phyloP scores from a whole-genome alignment of 2,113 vertebrate species.

The Rhipidura dahli region DNA sequence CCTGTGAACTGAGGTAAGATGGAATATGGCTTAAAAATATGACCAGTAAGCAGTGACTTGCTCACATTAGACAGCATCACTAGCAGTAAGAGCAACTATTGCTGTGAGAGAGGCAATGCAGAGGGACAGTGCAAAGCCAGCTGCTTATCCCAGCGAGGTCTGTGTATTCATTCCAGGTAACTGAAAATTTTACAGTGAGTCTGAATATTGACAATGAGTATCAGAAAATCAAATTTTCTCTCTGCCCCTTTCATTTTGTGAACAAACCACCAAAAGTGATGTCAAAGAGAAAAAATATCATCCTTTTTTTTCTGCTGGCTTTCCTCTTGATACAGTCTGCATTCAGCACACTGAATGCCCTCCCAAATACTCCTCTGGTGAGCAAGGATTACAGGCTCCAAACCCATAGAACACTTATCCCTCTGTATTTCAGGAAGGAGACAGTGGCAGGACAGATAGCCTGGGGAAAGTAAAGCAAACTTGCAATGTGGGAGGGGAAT shows the following conservation, averaged over 20 bases:
- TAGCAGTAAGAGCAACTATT: not conserved
- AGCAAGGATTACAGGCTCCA: not conserved
- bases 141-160: not conserved
- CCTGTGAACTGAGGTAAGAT: not conserved
- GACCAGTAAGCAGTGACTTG: not conserved
- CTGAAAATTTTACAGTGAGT: not conserved
- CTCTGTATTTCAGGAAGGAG: not conserved
- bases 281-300: not conserved
- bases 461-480: not conserved
- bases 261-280: not conserved
- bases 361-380: not conserved
- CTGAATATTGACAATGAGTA: not conserved
- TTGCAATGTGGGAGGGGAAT: constrained; percentile 19
- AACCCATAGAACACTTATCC: not conserved
- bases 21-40: not conserved
- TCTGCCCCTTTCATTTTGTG: not conserved
- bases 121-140: not conserved
- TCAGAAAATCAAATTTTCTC: not conserved
- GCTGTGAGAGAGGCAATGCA: not conserved
- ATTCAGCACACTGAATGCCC: not conserved
- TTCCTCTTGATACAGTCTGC: not conserved
- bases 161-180: not conserved
- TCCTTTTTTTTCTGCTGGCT: not conserved
- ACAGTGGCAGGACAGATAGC: not conserved
- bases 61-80: not conserved